Percentiles rank a stretch among this genome's conserved stretches.
These are phyloP conservation scores for Sarcophaga rosellei DNA, from an alignment of 2,888 invertebrate genomes.

Conservation along the genomic window DNA sequence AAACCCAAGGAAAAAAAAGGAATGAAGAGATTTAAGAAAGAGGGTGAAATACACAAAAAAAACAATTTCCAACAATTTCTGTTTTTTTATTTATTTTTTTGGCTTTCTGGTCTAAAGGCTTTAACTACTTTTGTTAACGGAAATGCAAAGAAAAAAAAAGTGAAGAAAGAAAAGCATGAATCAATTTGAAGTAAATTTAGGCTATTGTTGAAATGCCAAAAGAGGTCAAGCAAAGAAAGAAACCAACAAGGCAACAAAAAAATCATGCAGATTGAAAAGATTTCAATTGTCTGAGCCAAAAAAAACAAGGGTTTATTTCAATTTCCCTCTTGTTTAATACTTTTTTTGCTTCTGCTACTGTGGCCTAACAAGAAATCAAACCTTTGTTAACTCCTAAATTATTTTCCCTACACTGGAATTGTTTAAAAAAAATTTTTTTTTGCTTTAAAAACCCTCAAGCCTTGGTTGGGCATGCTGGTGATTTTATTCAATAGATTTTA, in stretches of 20 bases:
- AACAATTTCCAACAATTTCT: neutral
- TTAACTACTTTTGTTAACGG: slow-evolving; percentile 6
- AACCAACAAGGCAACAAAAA: neutral
- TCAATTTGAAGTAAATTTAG: slow-evolving; percentile 58
- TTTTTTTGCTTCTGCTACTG: neutral
- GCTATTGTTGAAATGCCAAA: slow-evolving; percentile 32
- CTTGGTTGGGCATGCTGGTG: slow-evolving; percentile 1
- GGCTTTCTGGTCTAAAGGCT: slow-evolving; percentile 3
- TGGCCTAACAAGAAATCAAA: neutral
- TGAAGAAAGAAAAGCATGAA: slow-evolving; percentile 5
- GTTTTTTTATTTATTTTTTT: no score
- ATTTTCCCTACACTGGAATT: slow-evolving; percentile 32
- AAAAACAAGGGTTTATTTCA: neutral
- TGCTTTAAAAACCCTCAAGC: neutral
- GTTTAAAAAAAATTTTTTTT: neutral
- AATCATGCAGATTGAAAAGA: neutral
- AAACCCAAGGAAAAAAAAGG: slow-evolving; percentile 2
- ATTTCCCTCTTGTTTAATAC: no score
- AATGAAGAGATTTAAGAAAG: neutral
- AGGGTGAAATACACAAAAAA: slow-evolving; percentile 1
- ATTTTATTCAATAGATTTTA: slow-evolving; percentile 42
- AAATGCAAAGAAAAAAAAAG: neutral
- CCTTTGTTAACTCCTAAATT: slow-evolving; percentile 47
- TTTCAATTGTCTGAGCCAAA: slow-evolving; percentile 3
- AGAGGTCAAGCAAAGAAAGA: slow-evolving; percentile 7